Conservation (phyloP, 2,888 invertebrate genomes). For the Beris morrisii region DNA sequence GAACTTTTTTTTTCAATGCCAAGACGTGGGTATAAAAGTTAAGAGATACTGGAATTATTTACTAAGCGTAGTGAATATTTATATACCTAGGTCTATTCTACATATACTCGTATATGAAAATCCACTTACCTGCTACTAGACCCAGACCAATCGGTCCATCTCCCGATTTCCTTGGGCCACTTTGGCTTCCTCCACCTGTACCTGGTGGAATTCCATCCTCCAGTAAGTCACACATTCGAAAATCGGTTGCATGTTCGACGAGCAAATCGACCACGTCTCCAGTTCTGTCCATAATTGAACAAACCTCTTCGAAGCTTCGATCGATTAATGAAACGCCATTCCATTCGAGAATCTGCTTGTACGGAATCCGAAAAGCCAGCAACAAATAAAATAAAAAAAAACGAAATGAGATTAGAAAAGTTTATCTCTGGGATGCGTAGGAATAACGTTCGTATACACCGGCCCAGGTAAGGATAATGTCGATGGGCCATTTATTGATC, state of each 20-base stretch:
- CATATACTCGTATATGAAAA: too few species aligned
- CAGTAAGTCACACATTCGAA: conserved; percentile 68
- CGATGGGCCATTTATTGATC: too few species aligned
- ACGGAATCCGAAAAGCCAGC: conserved; percentile 29
- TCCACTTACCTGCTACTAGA: conserved; percentile 54
- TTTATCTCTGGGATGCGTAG: neutral
- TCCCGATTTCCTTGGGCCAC: conserved; percentile 54
- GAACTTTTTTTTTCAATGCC: too few species aligned
- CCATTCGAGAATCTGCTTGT: conserved; percentile 81
- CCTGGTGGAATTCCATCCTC: conserved; percentile 68
- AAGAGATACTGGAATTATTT: too few species aligned
- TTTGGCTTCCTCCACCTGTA: conserved; percentile 49
- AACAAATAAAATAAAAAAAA: neutral
- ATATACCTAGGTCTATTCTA: too few species aligned
- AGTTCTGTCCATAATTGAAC: conserved; percentile 83
- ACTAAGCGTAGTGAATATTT: too few species aligned
- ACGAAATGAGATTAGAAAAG: neutral
- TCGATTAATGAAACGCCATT: conserved; percentile 85
- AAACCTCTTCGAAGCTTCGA: conserved; percentile 91
- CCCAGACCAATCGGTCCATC: conserved; percentile 55
- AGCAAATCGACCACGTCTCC: conserved; percentile 84
- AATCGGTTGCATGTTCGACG: conserved; percentile 80
- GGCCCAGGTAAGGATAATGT: neutral
- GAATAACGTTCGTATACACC: too few species aligned
- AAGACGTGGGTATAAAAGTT: too few species aligned